These are phyloP conservation scores for Callosobruchus maculatus DNA, from an alignment of 2,888 invertebrate genomes.

Conservation along the genomic window DNA sequence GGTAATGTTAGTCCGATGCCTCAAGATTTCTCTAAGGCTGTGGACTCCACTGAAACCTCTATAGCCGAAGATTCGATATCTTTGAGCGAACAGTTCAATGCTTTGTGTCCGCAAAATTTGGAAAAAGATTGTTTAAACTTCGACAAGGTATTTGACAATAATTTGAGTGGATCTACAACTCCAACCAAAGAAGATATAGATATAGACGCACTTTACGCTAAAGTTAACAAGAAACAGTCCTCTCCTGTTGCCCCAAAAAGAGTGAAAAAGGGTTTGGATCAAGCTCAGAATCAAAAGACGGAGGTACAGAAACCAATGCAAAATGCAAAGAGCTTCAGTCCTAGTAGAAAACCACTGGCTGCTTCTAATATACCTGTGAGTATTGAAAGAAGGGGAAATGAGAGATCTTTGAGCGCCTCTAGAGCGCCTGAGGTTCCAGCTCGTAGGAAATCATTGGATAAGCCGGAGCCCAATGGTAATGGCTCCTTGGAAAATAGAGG, in stretches of 20 bases:
- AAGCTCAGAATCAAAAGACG: neutral
- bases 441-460: neutral
- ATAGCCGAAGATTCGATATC: constrained; percentile 3
- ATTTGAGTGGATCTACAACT: neutral
- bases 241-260: neutral
- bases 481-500: neutral
- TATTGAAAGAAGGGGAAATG: neutral
- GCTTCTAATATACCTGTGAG: neutral
- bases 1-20: constrained; percentile 3
- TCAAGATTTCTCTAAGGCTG: constrained; percentile 26
- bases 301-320: neutral
- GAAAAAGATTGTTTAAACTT: neutral
- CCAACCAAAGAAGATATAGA: constrained; percentile 6
- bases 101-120: neutral
- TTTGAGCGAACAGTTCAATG: neutral
- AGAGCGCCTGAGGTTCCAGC: neutral
- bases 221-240: constrained; percentile 22
- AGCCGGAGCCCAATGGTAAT: neutral
- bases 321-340: neutral
- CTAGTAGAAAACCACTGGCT: neutral
- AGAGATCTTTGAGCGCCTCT: neutral
- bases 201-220: constrained; percentile 32
- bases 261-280: neutral
- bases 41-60: constrained; percentile 19
- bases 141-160: neutral